Base-by-base conservation (phyloP, 2,113 vertebrate genomes). In the Clarias batrachus region DNA sequence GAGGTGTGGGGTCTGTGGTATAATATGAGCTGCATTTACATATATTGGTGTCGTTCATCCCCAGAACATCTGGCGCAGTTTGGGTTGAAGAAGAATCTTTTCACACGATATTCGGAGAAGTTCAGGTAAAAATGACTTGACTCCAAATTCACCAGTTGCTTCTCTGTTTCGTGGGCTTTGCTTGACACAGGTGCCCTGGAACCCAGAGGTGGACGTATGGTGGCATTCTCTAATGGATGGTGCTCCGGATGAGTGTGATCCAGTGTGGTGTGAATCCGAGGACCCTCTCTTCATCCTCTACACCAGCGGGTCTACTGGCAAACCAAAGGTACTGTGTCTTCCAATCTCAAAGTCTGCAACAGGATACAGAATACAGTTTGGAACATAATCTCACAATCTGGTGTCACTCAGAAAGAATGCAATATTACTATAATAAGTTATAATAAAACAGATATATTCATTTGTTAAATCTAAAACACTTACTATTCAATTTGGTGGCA, bases 241-340 rank as follows among this genome's bases (percentile, higher is more conserved):
- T 2, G 97, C 93, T 27, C 95, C 95, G 2, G 94, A 94, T 0
- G 95, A 97, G 90, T 99, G 96, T 56, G 97, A 99, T 62, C 98
- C 98, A 0, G 98, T 96, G 92, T 99, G 98, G 98, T 99, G 97
- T 6, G 95, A 97, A 0, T 94, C 97, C 0, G 98, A 99, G 91
- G 97, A 99, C 76, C 96, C 96, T 0, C 96, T 99, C 62, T 99
- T 99, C 91, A 97, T 99, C 90, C 96, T 99, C 70, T 99, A 99
- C 89, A 99, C 98, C 0, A 99, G 98, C 1, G 98, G 98, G 85
- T 99, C 98, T 1, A 99, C 98, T 0, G 98, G 98, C 23, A 99
- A 98, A 90, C 98, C 98, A 19, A 99, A 99, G 96, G 98, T 97
- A 92, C 37, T 41, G 59, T 27, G 59, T 73, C 56, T 25, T 30